Base-by-base conservation (phyloP, 2,888 invertebrate species). In the Drosophila mercatorum region DNA sequence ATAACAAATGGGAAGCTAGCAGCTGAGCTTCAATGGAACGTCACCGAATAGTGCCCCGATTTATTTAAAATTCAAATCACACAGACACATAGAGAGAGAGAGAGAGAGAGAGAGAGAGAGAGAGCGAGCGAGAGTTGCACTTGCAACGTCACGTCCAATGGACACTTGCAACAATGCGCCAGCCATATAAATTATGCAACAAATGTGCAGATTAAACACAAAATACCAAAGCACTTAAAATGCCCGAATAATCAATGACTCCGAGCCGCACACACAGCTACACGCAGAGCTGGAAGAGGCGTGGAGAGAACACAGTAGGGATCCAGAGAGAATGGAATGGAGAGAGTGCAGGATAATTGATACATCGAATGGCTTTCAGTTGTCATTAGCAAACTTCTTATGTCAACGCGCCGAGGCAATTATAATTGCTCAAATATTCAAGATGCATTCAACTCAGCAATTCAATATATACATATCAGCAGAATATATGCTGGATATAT, bases 161-260 rank as follows among this genome's bases (percentile, higher is more conserved):
- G 28, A 40, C 51, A 58, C 65, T 60, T 75, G 63, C 68, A 68
- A 66, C 77, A 76, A 62, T 75, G 75, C 57, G 63, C 43, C 72
- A 72, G 68, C 62, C 46, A 51, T 66, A 85, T 85, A 80, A 85
- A 85, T 83, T 85, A 85, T 85, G 88, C 89, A 85, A 81, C 71
- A 84, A 85, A 79, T 85, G 87, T 83, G 72, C 89, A 84, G 88
- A 89, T 85, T 89, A 89, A 81, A 85, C 88, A 79, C 82, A 87
- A 84, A 84, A 88, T 83, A 47, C 76, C 87, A 83, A 81, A 89
- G 88, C 84, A 83, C 84, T 85, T 89, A 85, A 87, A 85, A 83
- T 68, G 77, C 56, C 51, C 72, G 75, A 81, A 86, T 86, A 87
- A 73, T 75, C 75, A 89, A 89, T 84, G 84, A 74, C 51, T 38